Base-by-base conservation (phyloP, 2,888 invertebrate species). In the Camptogramma bilineatum region DNA sequence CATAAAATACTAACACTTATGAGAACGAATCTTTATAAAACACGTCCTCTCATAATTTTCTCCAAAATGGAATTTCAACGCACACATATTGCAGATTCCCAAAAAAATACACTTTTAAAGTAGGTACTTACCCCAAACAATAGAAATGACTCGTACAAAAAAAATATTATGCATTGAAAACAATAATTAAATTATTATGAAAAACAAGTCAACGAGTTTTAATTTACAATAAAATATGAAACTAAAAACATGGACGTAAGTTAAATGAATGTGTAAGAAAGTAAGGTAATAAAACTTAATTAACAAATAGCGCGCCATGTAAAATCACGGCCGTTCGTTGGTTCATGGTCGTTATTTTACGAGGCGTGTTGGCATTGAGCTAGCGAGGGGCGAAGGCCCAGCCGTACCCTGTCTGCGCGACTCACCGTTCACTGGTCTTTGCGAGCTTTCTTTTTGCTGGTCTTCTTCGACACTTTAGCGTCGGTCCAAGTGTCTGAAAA, bases 361-460 rank as follows among this genome's bases (percentile, higher is more conserved):
- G 80, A 83, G 84, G 78, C 85, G 87, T 83, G 84, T 78, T 79
- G 82, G 85, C 85, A 87, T 91, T 90, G 91, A 91, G 90, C 91
- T 90, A 88, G 81, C 82, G 82, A 80, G 80, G 81, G 79, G 80
- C 77, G 68, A 48, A 51, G 66, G 73, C 82, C 82, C 81, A 66
- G 76, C 78, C 74, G 80, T 78, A 82, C 83, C 83, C 82, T 82
- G 80, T 79, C 63, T 71, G 53, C 68, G 62, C 61, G 63, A 82
- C 82, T 84, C 78, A 83, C 83, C 80, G 76, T 81, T 95, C 94
- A 96, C 89, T 95, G 95, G 79, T 96, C 96, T 82, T 95, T 95
- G 81, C 96, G 95, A 66, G 94, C 95, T 91, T 96, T 96, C 93
- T 96, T 96, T 94, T 96, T 96, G 87, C 94, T 94, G 87, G 94